Evolutionary conservation across 2,797 vertebrate species (phyloP).

Genomic region (Knipowitschia caucasica): DNA sequence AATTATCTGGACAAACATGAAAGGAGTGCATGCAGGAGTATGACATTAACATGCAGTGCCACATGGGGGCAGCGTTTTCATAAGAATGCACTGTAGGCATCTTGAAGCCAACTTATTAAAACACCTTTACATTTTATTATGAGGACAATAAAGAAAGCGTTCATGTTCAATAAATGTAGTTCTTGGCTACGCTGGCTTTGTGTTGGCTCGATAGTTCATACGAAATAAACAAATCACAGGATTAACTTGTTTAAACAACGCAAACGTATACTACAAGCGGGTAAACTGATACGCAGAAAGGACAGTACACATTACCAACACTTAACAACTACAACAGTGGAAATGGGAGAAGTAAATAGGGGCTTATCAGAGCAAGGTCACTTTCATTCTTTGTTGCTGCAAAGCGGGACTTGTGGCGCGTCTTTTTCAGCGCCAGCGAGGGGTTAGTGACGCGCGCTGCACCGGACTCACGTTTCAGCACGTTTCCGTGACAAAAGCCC

Average conservation of each 20-base stretch:
- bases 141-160: no score
- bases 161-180: no score
- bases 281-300: constrained; percentile 3
- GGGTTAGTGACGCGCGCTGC: constrained; percentile 27
- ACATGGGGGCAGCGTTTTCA: constrained; percentile 44
- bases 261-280: background rate
- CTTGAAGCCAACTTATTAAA: background rate
- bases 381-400: constrained; percentile 14
- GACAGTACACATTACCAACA: constrained; percentile 10
- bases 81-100: background rate
- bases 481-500: constrained; percentile 26
- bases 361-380: constrained; percentile 7
- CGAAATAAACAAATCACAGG: constrained; percentile 3
- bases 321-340: background rate
- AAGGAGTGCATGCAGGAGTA: background rate
- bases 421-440: constrained; percentile 33
- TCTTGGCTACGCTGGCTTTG: no score
- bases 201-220: constrained; percentile 2
- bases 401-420: constrained; percentile 73
- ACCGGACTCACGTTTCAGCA: constrained; percentile 48
- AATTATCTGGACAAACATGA: background rate
- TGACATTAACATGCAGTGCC: constrained; percentile 24
- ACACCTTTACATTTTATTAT: background rate
- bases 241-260: constrained; percentile 2
- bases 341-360: constrained; percentile 4